These are phyloP conservation scores for Julus scanicus DNA, from an alignment of 2,888 invertebrate species.

Conservation along the genomic window DNA sequence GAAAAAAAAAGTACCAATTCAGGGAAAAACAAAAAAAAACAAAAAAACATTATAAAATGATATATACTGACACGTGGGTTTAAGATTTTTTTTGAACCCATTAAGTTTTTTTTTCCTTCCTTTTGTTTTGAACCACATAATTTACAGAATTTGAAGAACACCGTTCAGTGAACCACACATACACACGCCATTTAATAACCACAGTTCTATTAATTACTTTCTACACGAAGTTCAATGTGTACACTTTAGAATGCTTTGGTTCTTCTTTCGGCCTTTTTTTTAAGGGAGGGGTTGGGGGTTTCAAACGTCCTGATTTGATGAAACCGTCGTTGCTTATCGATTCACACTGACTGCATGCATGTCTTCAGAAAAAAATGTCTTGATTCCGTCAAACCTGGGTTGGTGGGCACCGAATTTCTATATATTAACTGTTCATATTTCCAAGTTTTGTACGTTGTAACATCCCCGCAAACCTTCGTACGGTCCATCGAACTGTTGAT, in stretches of 20 bases:
- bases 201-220: constrained; percentile 29
- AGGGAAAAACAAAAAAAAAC: background rate
- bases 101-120: constrained; percentile 14
- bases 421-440: background rate
- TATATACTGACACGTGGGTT: constrained; percentile 32
- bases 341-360: background rate
- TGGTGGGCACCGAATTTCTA: background rate
- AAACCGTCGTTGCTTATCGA: background rate
- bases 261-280: background rate
- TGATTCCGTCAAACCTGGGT: background rate
- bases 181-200: constrained; percentile 22
- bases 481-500: background rate
- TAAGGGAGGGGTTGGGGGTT: background rate
- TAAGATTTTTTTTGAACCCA: background rate
- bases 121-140: constrained; percentile 39
- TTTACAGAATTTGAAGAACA: constrained; percentile 39
- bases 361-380: background rate
- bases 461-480: background rate
- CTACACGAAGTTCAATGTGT: constrained; percentile 42
- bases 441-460: background rate
- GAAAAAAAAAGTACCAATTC: constrained; percentile 41
- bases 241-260: constrained; percentile 37
- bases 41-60: constrained; percentile 24
- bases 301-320: background rate
- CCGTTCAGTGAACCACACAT: constrained; percentile 38